phyloP scores from a whole-genome alignment of 35 echinoderm and acorn worm species.

The Lytechinus pictus region DNA sequence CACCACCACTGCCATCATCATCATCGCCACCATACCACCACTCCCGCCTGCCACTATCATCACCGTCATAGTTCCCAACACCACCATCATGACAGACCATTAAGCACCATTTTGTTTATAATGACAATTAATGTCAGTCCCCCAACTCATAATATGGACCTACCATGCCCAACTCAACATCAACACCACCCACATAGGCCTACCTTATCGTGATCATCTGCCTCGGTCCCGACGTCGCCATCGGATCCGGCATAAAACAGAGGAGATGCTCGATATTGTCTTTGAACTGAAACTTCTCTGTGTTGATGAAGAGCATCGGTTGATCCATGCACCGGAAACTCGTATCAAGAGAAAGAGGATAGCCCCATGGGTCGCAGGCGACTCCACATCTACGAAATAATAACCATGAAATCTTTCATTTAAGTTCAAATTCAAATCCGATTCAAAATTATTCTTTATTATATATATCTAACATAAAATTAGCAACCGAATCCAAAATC shows the following conservation, averaged over 20 bases:
- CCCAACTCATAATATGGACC: no score
- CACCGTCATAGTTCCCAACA: no score
- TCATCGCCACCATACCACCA: neutral
- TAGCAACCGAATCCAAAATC: neutral
- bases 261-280: constrained; percentile 69
- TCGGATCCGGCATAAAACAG: constrained; percentile 59
- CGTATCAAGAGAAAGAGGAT: constrained; percentile 52
- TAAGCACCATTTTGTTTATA: no score
- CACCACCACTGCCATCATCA: neutral
- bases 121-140: no score
- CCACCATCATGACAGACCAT: no score
- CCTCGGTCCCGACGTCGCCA: constrained; percentile 67
- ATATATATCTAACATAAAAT: no score
- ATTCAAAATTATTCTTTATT: neutral
- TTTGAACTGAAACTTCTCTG: constrained; percentile 86
- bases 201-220: constrained; percentile 90
- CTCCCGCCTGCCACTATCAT: no score
- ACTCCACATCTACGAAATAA: constrained; percentile 66
- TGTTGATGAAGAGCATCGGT: constrained; percentile 87
- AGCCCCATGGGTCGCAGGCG: constrained; percentile 78
- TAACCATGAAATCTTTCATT: neutral
- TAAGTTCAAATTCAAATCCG: neutral
- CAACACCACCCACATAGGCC: constrained; percentile 2
- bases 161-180: no score
- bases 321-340: constrained; percentile 60